phyloP scores from a whole-genome alignment of 2,113 vertebrate species.

The Xenopus borealis region DNA sequence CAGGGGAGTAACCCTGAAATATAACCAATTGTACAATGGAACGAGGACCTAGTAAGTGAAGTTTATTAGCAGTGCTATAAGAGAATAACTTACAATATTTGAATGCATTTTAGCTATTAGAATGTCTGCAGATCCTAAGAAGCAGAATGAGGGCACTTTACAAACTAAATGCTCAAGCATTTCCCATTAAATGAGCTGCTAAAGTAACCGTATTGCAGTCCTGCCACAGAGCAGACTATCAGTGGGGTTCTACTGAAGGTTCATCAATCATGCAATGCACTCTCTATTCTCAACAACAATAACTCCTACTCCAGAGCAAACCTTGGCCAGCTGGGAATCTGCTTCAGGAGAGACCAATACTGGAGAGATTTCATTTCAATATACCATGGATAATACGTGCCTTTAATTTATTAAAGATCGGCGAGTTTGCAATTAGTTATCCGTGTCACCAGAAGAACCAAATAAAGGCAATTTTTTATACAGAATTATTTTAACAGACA shows the following conservation, averaged over 20 bases:
- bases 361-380: conserved; percentile 35
- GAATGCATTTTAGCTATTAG: conserved; percentile 4
- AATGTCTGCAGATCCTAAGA: conserved; percentile 14
- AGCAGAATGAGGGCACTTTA: conserved; percentile 43
- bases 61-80: no score
- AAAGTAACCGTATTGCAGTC: conserved; percentile 4
- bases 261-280: conserved; percentile 71
- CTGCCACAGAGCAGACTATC: conserved; percentile 46
- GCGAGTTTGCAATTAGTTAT: conserved; percentile 35
- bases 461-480: conserved; percentile 6
- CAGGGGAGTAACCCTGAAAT: no score
- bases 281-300: conserved; percentile 60
- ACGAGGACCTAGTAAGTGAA: no score
- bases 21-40: no score
- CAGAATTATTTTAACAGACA: background rate
- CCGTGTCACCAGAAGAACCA: conserved; percentile 13
- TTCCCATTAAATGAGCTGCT: conserved; percentile 20
- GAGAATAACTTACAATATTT: background rate
- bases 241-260: conserved; percentile 58
- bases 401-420: conserved; percentile 30
- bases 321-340: conserved; percentile 63
- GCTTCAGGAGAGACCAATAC: conserved; percentile 43
- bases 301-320: conserved; percentile 63
- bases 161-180: conserved; percentile 36
- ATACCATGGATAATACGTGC: conserved; percentile 10